phyloP scores from a whole-genome alignment of 2,888 invertebrate species.

The Alloscopus bannaensis region DNA sequence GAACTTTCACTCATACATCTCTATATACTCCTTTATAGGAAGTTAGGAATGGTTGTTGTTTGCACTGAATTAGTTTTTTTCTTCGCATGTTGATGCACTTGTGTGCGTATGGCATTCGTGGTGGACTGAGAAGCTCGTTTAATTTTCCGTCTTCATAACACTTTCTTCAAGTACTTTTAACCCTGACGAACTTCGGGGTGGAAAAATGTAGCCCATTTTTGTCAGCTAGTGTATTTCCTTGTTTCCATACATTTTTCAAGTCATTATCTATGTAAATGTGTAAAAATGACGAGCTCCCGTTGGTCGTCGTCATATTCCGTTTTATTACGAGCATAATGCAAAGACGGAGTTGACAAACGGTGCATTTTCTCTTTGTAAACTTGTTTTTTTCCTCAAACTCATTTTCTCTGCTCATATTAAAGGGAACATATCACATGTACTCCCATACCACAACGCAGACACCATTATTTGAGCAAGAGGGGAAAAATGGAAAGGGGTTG shows the following conservation, averaged over 20 bases:
- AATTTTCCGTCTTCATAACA: conserved; percentile 24
- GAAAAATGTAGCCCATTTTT: neutral
- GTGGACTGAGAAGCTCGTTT: conserved; percentile 10
- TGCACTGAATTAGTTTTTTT: conserved; percentile 35
- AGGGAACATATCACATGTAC: too few species aligned
- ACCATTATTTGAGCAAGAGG: conserved; percentile 23
- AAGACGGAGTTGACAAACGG: conserved; percentile 8
- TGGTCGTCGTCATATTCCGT: conserved; percentile 29
- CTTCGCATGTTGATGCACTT: neutral
- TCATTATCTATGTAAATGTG: conserved; percentile 31
- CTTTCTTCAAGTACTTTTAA: conserved; percentile 22
- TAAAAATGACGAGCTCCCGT: conserved; percentile 33
- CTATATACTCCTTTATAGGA: neutral
- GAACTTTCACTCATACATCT: conserved; percentile 39
- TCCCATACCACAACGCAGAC: too few species aligned
- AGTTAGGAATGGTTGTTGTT: conserved; percentile 31
- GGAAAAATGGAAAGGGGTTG: too few species aligned
- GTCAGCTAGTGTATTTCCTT: neutral
- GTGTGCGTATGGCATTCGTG: conserved; percentile 2
- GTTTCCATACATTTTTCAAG: conserved; percentile 16
- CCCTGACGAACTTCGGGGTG: conserved; percentile 30
- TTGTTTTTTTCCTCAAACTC: conserved; percentile 19
- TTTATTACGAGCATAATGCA: conserved; percentile 37
- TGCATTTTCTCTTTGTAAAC: conserved; percentile 19
- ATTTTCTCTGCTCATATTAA: conserved; percentile 30